These are phyloP conservation scores for Crossaster papposus DNA, from an alignment of 53 echinoderm and acorn worm species.

Conservation along the genomic window DNA sequence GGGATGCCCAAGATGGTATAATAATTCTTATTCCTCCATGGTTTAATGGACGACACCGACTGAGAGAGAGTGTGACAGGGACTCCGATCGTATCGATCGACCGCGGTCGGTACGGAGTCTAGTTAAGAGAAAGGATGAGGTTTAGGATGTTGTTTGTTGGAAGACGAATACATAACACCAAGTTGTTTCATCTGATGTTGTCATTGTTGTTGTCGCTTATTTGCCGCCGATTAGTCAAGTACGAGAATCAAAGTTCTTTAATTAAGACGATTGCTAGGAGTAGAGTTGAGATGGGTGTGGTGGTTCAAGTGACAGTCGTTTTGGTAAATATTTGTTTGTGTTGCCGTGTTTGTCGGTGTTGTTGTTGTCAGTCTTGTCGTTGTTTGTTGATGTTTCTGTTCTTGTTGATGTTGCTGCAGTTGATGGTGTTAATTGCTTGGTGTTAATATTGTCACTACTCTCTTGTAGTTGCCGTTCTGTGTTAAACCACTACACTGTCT, in stretches of 20 bases:
- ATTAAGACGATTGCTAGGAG: too few relatives aligned
- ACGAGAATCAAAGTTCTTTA: too few relatives aligned
- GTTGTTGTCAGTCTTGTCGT: not conserved
- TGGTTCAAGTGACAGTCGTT: too few relatives aligned
- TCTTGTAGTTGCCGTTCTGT: not conserved
- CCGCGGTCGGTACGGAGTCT: not conserved
- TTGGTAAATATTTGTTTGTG: too few relatives aligned
- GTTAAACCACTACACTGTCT: not conserved
- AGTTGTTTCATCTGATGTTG: not conserved
- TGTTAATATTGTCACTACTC: not conserved
- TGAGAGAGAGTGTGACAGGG: not conserved
- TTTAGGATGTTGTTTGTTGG: not conserved
- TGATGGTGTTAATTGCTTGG: not conserved
- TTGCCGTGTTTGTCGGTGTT: too few relatives aligned
- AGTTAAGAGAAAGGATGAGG: not conserved
- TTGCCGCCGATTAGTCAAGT: too few relatives aligned
- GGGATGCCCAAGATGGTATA: not conserved
- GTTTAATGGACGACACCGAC: conserved; percentile 25
- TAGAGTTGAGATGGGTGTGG: too few relatives aligned
- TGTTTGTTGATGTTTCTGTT: not conserved
- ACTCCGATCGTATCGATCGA: not conserved
- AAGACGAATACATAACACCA: not conserved
- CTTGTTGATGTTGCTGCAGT: not conserved
- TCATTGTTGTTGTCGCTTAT: too few relatives aligned
- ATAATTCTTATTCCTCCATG: too few relatives aligned